Evolutionary conservation across 2,113 vertebrate species (phyloP), one percentile per base, ranked within the genome.

Genomic region (Pelecanoides urinatrix): DNA sequence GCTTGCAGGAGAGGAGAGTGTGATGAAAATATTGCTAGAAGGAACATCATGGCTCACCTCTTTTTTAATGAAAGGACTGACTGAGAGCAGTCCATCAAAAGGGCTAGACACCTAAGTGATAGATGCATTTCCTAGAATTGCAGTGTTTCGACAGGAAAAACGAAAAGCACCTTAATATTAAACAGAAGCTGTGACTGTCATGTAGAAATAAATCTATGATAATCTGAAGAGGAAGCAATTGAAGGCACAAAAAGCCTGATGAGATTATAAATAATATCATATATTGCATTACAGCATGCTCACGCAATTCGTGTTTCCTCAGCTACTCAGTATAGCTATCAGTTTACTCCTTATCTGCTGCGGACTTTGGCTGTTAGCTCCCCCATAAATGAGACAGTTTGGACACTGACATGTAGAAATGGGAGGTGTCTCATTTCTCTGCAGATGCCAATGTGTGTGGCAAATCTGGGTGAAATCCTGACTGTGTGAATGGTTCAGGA

Each of bases 161-260:
- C 6, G 21, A 74, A 86, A 90, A 86, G 27, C 68, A 68, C 25
- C 73, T 86, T 91, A 55, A 67, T 52, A 84, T 20, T 88, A 67
- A 93, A 86, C 29, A 78, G 38, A 71, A 74, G 36, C 68, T 52
- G 23, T 90, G 72, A 52, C 30, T 75, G 56, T 47, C 16, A 1
- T 66, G n/a, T 55, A 44, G 76, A 90, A 92, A 84, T 86, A 83
- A 84, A 59, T 83, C 65, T 55, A 61, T 79, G 53, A 71, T 77
- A 88, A 68, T 66, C 65, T 88, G 76, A 89, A 92, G 83, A 91
- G 88, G 86, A 96, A 94, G 72, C 19, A 80, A 52, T 44, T 73
- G 55, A 90, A 83, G 47, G 49, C 67, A 93, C 2, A 5, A 92
- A 93, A 88, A 94, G 18, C 29, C 45, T 71, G 75, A 63, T 86